phyloP scores from a whole-genome alignment of 1,140 invertebrate genomes.

The Euura lappo region DNA sequence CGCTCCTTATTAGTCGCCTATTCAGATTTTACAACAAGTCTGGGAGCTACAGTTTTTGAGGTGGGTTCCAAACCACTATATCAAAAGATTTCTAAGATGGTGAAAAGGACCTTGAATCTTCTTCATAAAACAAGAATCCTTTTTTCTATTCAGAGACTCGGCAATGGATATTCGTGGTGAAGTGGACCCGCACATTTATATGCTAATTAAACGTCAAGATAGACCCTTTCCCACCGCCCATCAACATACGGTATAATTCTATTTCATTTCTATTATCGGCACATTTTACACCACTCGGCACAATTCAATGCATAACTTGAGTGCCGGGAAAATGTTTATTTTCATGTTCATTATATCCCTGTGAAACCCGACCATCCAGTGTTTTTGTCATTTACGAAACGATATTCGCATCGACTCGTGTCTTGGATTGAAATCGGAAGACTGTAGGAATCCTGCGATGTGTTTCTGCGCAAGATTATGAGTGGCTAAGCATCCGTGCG shows the following conservation, averaged over 20 bases:
- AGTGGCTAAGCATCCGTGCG: too few relatives aligned
- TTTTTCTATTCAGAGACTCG: slow-evolving; percentile 23
- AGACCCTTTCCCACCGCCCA: slow-evolving; percentile 15
- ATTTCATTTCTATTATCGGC: slow-evolving; percentile 25
- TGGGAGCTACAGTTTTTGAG: neutral
- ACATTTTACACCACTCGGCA: slow-evolving; percentile 27
- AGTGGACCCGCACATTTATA: slow-evolving; percentile 35
- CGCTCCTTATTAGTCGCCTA: too few relatives aligned
- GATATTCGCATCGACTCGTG: too few relatives aligned
- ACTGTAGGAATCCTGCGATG: too few relatives aligned
- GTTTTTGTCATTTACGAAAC: too few relatives aligned
- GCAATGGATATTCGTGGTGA: slow-evolving; percentile 29
- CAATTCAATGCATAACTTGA: slow-evolving; percentile 37
- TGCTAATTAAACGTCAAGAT: slow-evolving; percentile 28
- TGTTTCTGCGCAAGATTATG: too few relatives aligned
- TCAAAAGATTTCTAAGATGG: too few relatives aligned
- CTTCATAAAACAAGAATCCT: too few relatives aligned
- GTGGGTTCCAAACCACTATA: neutral
- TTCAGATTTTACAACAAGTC: too few relatives aligned
- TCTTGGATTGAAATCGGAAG: too few relatives aligned
- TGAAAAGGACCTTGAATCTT: too few relatives aligned
- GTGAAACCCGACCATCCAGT: too few relatives aligned
- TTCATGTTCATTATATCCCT: slow-evolving; percentile 22
- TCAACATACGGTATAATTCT: neutral
- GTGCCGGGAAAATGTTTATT: slow-evolving; percentile 15